phyloP scores from a whole-genome alignment of 1,140 invertebrate genomes.

The Bombus fervidus region DNA sequence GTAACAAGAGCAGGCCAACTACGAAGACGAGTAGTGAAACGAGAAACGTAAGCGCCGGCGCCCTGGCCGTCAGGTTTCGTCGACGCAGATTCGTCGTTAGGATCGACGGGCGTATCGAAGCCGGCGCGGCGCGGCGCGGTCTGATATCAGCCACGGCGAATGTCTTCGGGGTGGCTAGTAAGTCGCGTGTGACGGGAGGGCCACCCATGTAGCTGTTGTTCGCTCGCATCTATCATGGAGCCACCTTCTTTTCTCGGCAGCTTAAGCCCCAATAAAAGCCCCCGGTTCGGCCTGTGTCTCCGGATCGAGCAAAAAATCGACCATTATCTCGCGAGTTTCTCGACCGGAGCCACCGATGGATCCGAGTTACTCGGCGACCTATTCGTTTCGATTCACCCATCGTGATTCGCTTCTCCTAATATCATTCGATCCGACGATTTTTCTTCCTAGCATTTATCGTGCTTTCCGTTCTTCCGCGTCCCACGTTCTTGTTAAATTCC shows the following conservation, averaged over 20 bases:
- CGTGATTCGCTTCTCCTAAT: constrained; percentile 1
- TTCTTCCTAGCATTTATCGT: constrained; percentile 1
- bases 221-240: constrained; percentile 81
- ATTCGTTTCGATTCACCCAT: constrained; percentile 31
- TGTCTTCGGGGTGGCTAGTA: constrained; percentile 81
- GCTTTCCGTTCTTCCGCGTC: background rate
- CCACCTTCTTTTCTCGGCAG: constrained; percentile 78
- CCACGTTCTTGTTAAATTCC: background rate
- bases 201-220: constrained; percentile 81
- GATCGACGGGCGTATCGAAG: constrained; percentile 47
- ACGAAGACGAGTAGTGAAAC: too few relatives aligned
- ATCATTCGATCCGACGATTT: background rate
- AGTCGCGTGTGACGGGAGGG: constrained; percentile 77
- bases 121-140: background rate
- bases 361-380: constrained; percentile 55
- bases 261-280: constrained; percentile 79
- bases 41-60: constrained; percentile 50
- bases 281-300: constrained; percentile 74
- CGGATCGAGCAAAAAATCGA: constrained; percentile 75
- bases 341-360: constrained; percentile 41
- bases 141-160: constrained; percentile 72
- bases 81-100: constrained; percentile 35
- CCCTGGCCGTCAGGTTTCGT: constrained; percentile 5
- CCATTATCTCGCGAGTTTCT: constrained; percentile 67
- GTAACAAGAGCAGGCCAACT: background rate